Conservation (phyloP, 1,140 invertebrate genomes). For the Drosophila tropicalis region DNA sequence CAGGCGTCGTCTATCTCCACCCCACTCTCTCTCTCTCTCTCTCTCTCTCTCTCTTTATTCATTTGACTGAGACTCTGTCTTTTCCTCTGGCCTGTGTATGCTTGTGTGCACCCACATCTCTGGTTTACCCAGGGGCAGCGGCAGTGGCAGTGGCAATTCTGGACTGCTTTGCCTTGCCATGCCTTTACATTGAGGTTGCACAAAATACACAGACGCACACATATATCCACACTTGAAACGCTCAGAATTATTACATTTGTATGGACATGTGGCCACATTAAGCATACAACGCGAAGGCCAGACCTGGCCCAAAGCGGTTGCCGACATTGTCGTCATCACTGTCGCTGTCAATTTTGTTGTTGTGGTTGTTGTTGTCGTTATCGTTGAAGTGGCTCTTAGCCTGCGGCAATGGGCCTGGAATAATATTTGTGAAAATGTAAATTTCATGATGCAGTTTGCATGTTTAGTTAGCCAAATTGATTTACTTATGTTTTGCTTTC, state of each 20-base stretch:
- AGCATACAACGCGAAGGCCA: slow-evolving; percentile 69
- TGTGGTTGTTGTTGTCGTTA: slow-evolving; percentile 13
- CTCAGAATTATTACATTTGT: slow-evolving; percentile 75
- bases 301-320: slow-evolving; percentile 44
- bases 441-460: slow-evolving; percentile 36
- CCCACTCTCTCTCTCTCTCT: neutral
- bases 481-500: slow-evolving; percentile 65
- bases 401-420: slow-evolving; percentile 44
- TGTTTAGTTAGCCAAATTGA: slow-evolving; percentile 73
- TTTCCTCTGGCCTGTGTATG: slow-evolving; percentile 36
- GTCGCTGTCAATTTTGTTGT: neutral
- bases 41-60: slow-evolving; percentile 14
- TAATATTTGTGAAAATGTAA: slow-evolving; percentile 70
- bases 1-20: slow-evolving; percentile 19
- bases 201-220: slow-evolving; percentile 47
- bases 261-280: slow-evolving; percentile 74
- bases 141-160: neutral
- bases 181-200: slow-evolving; percentile 65
- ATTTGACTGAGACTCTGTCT: slow-evolving; percentile 29
- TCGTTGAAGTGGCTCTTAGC: slow-evolving; percentile 38
- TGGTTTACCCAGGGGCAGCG: slow-evolving; percentile 32
- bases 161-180: slow-evolving; percentile 25
- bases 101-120: slow-evolving; percentile 36
- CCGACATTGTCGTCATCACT: slow-evolving; percentile 4
- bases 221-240: slow-evolving; percentile 28